Conservation (phyloP, 2,888 invertebrate genomes). For the Oxystoma pomonae region DNA sequence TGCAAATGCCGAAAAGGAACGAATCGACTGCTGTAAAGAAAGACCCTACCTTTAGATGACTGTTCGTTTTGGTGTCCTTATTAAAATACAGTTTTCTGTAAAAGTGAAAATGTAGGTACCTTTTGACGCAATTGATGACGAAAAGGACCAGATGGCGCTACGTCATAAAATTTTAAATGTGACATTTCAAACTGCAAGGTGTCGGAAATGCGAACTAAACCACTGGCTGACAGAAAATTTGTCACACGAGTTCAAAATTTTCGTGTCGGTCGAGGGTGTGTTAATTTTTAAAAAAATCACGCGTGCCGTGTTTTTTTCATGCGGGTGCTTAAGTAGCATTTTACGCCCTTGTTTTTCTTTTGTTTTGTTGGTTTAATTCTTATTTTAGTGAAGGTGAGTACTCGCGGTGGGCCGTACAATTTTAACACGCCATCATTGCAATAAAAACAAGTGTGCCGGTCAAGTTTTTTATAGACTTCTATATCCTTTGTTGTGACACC, state of each 20-base stretch:
- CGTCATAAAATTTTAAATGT: too few species aligned
- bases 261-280: background rate
- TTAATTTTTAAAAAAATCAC: background rate
- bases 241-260: background rate
- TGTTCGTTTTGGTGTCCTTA: too few species aligned
- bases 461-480: background rate
- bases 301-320: background rate
- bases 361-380: background rate
- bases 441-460: background rate
- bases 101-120: too few species aligned
- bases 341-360: background rate
- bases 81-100: too few species aligned
- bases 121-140: too few species aligned
- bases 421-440: background rate
- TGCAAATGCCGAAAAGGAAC: too few species aligned
- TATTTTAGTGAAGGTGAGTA: background rate
- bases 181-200: too few species aligned
- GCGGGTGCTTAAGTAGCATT: background rate
- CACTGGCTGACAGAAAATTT: background rate
- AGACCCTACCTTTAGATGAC: too few species aligned
- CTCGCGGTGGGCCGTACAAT: background rate
- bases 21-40: too few species aligned
- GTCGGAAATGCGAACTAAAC: background rate
- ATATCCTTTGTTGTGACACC: too few species aligned
- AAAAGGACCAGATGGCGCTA: too few species aligned